phyloP scores from a whole-genome alignment of 2,888 invertebrate genomes.

The Flabesymbios commensalis region DNA sequence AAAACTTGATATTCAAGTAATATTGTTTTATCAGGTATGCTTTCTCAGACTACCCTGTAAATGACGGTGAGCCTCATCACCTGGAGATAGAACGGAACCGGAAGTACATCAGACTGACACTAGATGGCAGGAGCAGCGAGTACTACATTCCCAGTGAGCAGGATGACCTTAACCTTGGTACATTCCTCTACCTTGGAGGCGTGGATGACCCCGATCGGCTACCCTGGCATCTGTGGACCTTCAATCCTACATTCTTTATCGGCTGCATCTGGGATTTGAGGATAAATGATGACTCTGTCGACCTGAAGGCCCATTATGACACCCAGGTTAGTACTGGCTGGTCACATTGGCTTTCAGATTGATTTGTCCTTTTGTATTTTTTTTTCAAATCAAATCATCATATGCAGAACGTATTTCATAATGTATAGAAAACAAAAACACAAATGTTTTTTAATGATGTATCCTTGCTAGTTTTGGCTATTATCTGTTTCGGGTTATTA shows the following conservation, averaged over 20 bases:
- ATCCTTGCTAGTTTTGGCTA: too few species aligned
- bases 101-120: constrained; percentile 31
- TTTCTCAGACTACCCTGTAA: constrained; percentile 44
- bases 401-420: too few species aligned
- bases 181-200: constrained; percentile 43
- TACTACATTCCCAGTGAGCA: constrained; percentile 28
- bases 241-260: constrained; percentile 41
- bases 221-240: constrained; percentile 55
- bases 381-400: too few species aligned
- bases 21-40: too few species aligned
- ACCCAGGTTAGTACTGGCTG: too few species aligned
- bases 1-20: too few species aligned
- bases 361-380: too few species aligned
- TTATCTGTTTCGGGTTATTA: too few species aligned
- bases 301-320: too few species aligned
- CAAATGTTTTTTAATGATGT: too few species aligned
- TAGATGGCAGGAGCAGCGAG: constrained; percentile 38
- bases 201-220: constrained; percentile 30
- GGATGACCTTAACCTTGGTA: constrained; percentile 29
- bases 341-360: too few species aligned
- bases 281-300: constrained; percentile 39
- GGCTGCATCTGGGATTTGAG: constrained; percentile 55
- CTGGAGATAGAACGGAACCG: constrained; percentile 33
- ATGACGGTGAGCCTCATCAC: constrained; percentile 50
- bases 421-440: too few species aligned